These are phyloP conservation scores for Drosophila kanapiae DNA, from an alignment of 1,140 invertebrate genomes.

Conservation along the genomic window DNA sequence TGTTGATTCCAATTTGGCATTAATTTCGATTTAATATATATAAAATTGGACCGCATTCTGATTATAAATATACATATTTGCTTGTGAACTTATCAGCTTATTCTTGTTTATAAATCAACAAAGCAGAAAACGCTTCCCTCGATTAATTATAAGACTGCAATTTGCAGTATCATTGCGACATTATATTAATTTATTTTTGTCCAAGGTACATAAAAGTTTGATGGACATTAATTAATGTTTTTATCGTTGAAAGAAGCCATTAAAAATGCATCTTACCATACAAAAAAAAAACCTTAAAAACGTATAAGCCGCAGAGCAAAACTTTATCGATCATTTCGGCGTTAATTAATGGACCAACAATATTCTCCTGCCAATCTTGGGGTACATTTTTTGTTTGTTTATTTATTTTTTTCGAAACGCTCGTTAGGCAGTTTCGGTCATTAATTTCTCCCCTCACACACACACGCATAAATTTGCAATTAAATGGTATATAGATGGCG, in stretches of 20 bases:
- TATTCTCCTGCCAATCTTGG: conserved; percentile 15
- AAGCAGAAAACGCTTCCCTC: background rate
- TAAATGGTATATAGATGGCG: conserved; percentile 43
- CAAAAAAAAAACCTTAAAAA: conserved; percentile 7
- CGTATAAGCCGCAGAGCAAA: conserved; percentile 3
- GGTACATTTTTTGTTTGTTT: conserved; percentile 1
- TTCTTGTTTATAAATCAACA: background rate
- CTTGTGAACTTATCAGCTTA: too few relatives aligned
- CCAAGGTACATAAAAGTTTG: conserved; percentile 9
- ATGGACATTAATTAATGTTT: conserved; percentile 18
- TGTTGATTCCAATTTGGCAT: background rate
- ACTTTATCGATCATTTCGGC: conserved; percentile 36
- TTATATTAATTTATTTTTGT: conserved; percentile 5
- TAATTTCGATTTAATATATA: background rate
- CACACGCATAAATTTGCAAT: conserved; percentile 44
- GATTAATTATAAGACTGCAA: conserved; percentile 5
- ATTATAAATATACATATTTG: background rate
- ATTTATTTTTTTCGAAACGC: conserved; percentile 14
- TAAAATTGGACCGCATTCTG: background rate
- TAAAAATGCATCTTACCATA: conserved; percentile 3
- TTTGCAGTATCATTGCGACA: conserved; percentile 1
- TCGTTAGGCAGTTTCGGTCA: conserved; percentile 41
- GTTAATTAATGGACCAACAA: conserved; percentile 41
- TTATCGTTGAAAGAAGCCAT: conserved; percentile 8
- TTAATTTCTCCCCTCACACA: conserved; percentile 30